These are phyloP conservation scores for Mellivora capensis DNA, from an alignment of 2,113 vertebrate species.

Conservation along the genomic window DNA sequence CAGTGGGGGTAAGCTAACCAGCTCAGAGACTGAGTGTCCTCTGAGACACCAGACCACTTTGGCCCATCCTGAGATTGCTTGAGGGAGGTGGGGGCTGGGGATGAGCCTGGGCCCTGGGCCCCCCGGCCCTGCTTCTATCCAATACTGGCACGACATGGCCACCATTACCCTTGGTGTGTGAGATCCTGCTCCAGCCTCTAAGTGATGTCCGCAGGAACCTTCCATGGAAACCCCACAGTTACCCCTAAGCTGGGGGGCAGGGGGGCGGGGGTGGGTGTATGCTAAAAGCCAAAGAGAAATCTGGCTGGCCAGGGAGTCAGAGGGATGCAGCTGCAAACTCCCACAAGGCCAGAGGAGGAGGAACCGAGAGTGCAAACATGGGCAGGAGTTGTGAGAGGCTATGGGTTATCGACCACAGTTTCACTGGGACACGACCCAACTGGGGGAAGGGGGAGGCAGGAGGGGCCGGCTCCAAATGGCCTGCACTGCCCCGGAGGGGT, in stretches of 20 bases:
- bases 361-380: background rate
- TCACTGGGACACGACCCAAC: constrained; percentile 70
- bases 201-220: background rate
- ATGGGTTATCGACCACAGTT: constrained; percentile 57
- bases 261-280: background rate
- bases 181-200: background rate
- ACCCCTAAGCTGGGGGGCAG: background rate
- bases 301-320: background rate
- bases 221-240: background rate
- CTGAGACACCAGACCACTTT: background rate
- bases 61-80: background rate
- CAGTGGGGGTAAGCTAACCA: background rate
- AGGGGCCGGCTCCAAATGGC: background rate
- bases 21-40: background rate
- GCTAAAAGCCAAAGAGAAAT: background rate
- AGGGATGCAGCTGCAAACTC: background rate
- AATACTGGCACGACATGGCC: background rate
- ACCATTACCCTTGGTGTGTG: too few relatives aligned
- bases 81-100: background rate
- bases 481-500: background rate
- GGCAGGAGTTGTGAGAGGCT: constrained; percentile 42
- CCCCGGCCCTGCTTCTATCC: background rate
- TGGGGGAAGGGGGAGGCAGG: background rate
- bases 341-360: background rate
- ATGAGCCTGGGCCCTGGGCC: background rate